Evolutionary conservation across 2,113 vertebrate genomes (phyloP).

Genomic region (Erythrocercus mccallii): DNA sequence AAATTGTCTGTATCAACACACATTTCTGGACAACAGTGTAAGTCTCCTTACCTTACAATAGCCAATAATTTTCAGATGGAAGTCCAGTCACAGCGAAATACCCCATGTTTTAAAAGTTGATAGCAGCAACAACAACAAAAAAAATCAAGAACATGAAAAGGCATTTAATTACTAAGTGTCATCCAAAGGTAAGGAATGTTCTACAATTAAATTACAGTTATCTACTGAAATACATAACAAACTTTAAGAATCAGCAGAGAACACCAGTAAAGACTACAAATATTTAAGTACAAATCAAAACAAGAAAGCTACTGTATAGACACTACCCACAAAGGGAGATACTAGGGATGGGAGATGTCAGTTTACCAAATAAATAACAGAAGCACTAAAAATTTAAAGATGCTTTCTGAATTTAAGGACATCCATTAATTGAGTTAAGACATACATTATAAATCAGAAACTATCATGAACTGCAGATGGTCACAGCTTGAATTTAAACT

Average conservation of each 20-base stretch:
- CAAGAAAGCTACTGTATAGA: neutral
- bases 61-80: constrained; percentile 84
- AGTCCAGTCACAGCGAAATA: constrained; percentile 35
- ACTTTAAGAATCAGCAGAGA: neutral
- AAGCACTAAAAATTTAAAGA: neutral
- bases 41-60: constrained; percentile 99
- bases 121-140: constrained; percentile 63
- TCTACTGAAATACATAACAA: neutral
- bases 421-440: neutral
- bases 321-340: neutral
- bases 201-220: neutral
- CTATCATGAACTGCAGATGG: neutral
- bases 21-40: constrained; percentile 75
- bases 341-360: neutral
- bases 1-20: constrained; percentile 53
- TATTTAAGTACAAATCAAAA: neutral
- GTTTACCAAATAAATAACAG: neutral
- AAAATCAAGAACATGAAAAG: constrained; percentile 77
- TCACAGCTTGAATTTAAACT: neutral
- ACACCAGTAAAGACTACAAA: neutral
- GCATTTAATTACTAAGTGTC: constrained; percentile 90
- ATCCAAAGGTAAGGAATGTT: neutral
- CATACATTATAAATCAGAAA: neutral
- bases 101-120: constrained; percentile 54
- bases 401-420: neutral